Base-by-base conservation (phyloP, 2,797 vertebrate genomes). In the Thaleichthys pacificus region DNA sequence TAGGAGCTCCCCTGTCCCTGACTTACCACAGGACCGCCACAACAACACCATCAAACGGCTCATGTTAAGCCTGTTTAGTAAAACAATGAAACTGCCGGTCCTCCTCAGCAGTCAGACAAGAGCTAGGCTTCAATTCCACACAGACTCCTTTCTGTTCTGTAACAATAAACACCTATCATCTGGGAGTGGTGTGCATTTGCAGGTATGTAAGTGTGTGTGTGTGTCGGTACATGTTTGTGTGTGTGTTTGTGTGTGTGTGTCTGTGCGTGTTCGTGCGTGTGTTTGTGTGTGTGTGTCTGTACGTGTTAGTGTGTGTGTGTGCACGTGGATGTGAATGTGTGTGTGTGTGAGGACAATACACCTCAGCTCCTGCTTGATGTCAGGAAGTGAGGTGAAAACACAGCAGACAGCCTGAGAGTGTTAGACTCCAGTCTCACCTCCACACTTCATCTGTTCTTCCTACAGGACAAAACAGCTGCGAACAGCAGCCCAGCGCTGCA, bases 391-490 rank as follows among this genome's bases (percentile, higher is more conserved):
- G 78, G 77, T 84, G 83, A 88, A 86, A 89, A 90, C 80, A 86
- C 79, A 78, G 82, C 78, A 87, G 70, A 69, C 24, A 68, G 73
- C 76, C 85, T 47, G 42, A 75, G 77, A 77, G 83, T 78, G 79
- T 88, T 80, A 86, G 81, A 77, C 65, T 87, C 32, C 47, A 12
- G 14, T 84, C 60, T 86, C 84, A 82, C 87, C 88, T 91, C 89
- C 87, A 87, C 86, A 84, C 77, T 79, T 88, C 82, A 88, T 86
- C 88, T 82, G 83, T 72, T 84, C 51, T 69, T 83, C 80, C 74
- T 64, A 47, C 56, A 54, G 69, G 76, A 83, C 78, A 84, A 70
- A 84, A 82, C 75, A 77, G 70, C 78, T 9, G 47, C 47, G 74
- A 74, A 84, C 76, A 76, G 19, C 19, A 72, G 75, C 51, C 68